Conservation (phyloP, 1,140 invertebrate species). For the Drosophila takahashii region DNA sequence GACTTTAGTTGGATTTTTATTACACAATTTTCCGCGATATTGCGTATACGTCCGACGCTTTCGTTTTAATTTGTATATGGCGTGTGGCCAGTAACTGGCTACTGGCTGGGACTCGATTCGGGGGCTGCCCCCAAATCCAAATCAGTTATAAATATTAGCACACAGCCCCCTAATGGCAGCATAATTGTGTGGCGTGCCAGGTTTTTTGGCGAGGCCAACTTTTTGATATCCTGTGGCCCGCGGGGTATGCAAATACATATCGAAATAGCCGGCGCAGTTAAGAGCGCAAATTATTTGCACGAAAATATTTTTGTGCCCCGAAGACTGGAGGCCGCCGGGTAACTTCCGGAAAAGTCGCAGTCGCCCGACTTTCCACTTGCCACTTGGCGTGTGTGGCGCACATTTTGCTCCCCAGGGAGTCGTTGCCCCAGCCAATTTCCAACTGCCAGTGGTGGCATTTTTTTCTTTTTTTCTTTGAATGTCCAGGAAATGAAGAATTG, state of each 20-base stretch:
- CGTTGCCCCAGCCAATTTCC: constrained; percentile 28
- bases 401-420: constrained; percentile 62
- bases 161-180: constrained; percentile 61
- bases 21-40: constrained; percentile 59
- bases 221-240: constrained; percentile 38
- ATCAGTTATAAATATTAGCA: constrained; percentile 73
- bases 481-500: background rate
- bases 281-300: constrained; percentile 81
- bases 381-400: constrained; percentile 78
- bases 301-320: constrained; percentile 71
- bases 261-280: constrained; percentile 72
- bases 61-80: constrained; percentile 78
- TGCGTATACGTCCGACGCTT: constrained; percentile 69
- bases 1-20: constrained; percentile 79
- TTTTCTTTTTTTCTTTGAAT: background rate
- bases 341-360: constrained; percentile 60
- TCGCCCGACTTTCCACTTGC: constrained; percentile 43
- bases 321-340: constrained; percentile 38
- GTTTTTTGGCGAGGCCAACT: constrained; percentile 19
- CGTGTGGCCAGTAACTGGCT: constrained; percentile 39
- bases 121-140: constrained; percentile 23
- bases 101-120: constrained; percentile 6
- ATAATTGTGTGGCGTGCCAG: constrained; percentile 64
- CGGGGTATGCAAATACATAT: constrained; percentile 62
- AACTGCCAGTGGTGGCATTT: constrained; percentile 5